Conservation (phyloP, 2,113 vertebrate species). For the Peromyscus leucopus region DNA sequence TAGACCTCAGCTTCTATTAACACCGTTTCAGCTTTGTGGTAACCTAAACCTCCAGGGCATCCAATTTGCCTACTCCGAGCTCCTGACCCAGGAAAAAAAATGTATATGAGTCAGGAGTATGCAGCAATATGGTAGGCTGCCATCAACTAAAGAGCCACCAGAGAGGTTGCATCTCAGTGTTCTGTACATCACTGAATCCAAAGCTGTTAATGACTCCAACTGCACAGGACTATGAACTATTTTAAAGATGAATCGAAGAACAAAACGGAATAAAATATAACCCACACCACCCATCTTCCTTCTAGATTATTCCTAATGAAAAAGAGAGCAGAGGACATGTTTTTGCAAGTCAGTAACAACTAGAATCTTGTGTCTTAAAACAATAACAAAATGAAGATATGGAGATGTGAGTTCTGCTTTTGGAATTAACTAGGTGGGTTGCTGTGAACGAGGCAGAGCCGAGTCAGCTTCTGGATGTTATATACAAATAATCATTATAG, state of each 20-base stretch:
- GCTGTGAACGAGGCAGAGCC: background rate
- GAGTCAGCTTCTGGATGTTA: background rate
- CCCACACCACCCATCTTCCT: background rate
- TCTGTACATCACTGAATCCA: background rate
- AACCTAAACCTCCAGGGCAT: background rate
- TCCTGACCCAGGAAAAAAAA: background rate
- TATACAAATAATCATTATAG: background rate
- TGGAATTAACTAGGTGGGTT: background rate
- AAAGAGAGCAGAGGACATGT: background rate
- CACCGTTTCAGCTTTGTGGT: background rate
- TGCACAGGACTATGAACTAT: background rate
- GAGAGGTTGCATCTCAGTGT: background rate
- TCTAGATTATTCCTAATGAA: conserved; percentile 27
- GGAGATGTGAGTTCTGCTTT: background rate
- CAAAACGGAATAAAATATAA: background rate
- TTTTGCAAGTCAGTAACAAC: background rate
- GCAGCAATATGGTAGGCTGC: background rate
- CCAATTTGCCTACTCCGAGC: background rate
- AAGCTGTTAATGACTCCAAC: background rate
- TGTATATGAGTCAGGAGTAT: background rate
- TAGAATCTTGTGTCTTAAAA: background rate
- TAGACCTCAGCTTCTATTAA: background rate
- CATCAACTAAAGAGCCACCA: background rate
- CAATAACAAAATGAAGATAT: background rate
- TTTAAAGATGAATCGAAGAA: conserved; percentile 42